Evolutionary conservation across 2,888 invertebrate genomes (phyloP).

Genomic region (Ochropleura plecta): DNA sequence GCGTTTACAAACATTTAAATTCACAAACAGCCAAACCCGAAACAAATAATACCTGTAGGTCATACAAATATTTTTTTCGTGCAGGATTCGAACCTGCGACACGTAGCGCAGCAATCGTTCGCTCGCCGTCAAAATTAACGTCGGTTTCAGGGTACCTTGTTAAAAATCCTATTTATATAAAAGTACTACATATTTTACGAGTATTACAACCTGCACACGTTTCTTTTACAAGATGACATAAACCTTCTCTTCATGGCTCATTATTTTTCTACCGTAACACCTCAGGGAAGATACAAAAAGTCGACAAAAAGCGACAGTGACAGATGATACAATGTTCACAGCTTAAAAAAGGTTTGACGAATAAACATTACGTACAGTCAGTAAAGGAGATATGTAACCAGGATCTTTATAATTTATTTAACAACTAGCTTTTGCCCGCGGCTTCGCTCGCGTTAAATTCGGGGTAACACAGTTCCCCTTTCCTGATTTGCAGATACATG

Average conservation of each 20-base stretch:
- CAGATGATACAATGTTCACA: neutral
- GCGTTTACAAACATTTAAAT: too few species aligned
- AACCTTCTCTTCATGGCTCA: slow-evolving; percentile 21
- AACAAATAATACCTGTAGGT: too few species aligned
- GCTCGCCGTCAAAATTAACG: neutral
- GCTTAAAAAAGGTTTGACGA: neutral
- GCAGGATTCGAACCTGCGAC: too few species aligned
- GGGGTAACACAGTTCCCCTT: too few species aligned
- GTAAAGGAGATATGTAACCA: too few species aligned
- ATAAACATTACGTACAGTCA: neutral
- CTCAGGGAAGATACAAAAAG: slow-evolving; percentile 13
- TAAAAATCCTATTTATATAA: neutral
- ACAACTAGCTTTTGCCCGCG: too few species aligned
- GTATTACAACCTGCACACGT: neutral
- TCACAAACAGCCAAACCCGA: too few species aligned
- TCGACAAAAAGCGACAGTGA: slow-evolving; percentile 20
- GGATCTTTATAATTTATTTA: too few species aligned
- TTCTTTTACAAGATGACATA: slow-evolving; percentile 5
- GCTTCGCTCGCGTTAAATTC: too few species aligned
- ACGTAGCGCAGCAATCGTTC: too few species aligned
- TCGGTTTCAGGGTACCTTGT: neutral
- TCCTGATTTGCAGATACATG: too few species aligned
- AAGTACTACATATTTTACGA: slow-evolving; percentile 22
- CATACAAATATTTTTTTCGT: too few species aligned
- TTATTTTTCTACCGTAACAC: slow-evolving; percentile 31